Percentiles rank a stretch among this genome's conserved stretches.
These are phyloP conservation scores for Xiphophorus couchianus DNA, from an alignment of 2,113 vertebrate genomes.

Conservation along the genomic window DNA sequence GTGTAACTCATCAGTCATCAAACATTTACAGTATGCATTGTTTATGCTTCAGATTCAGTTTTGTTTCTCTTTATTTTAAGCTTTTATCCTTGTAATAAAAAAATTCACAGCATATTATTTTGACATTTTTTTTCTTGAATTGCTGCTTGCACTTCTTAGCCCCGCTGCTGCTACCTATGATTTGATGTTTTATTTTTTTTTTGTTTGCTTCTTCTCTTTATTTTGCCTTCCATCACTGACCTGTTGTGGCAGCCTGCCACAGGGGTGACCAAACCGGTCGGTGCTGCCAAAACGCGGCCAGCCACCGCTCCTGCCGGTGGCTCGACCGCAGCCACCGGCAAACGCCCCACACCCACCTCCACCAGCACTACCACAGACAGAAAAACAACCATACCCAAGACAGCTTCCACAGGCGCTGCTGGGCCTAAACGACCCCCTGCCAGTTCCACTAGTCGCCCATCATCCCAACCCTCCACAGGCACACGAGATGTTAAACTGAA, in stretches of 20 bases:
- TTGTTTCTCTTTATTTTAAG: background rate
- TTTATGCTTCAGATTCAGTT: background rate
- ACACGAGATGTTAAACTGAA: constrained; percentile 82
- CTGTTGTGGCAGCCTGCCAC: constrained; percentile 79
- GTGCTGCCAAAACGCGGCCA: constrained; percentile 79
- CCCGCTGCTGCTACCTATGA: constrained; percentile 57
- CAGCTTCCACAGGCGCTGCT: constrained; percentile 67
- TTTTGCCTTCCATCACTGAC: constrained; percentile 65
- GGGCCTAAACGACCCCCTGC: constrained; percentile 70
- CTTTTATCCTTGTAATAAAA: background rate
- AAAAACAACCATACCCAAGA: constrained; percentile 82
- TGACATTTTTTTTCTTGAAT: constrained; percentile 47
- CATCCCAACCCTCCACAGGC: constrained; percentile 38
- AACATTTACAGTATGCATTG: no score
- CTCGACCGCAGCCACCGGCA: constrained; percentile 68
- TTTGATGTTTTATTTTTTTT: constrained; percentile 52
- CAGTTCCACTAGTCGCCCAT: constrained; percentile 51
- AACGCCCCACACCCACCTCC: constrained; percentile 76
- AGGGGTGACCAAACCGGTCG: constrained; percentile 77
- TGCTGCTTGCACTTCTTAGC: constrained; percentile 53
- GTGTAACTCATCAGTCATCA: background rate
- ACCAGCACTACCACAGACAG: constrained; percentile 73
- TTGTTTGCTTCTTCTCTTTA: constrained; percentile 43
- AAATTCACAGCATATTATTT: background rate
- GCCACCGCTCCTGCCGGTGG: constrained; percentile 43